Conservation (phyloP, 2,888 invertebrate species). For the Mythimna pallens region DNA sequence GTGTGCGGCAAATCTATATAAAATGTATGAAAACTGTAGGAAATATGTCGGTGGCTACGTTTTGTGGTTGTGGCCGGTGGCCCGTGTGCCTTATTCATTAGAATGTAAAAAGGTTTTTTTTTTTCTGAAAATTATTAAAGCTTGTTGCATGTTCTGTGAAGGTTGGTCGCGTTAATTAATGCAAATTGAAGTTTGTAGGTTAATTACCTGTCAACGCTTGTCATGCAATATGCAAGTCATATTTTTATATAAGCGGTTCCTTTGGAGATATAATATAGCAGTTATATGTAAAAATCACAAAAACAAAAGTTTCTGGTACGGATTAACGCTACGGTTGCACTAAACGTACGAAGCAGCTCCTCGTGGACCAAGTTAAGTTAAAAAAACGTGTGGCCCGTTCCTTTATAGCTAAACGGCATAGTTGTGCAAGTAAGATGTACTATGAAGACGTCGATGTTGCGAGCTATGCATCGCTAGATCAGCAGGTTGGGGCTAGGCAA, state of each 20-base stretch:
- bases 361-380: background rate
- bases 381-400: background rate
- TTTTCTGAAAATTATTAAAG: background rate
- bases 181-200: constrained; percentile 6
- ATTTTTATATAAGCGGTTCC: background rate
- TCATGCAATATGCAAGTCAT: background rate
- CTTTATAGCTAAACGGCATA: too few relatives aligned
- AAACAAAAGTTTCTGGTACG: background rate
- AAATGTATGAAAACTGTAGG: too few relatives aligned
- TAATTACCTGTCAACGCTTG: constrained; percentile 19
- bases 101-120: too few relatives aligned
- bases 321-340: background rate
- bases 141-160: background rate
- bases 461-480: too few relatives aligned
- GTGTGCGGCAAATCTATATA: too few relatives aligned
- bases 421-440: too few relatives aligned
- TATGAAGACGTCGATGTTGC: too few relatives aligned
- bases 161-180: background rate
- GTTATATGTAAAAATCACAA: background rate
- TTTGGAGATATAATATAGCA: background rate
- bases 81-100: background rate
- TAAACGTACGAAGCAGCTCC: background rate
- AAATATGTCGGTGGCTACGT: too few relatives aligned
- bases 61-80: too few relatives aligned
- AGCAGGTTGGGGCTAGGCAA: too few relatives aligned